Percentiles rank a stretch among this genome's conserved stretches.
These are phyloP conservation scores for Bovichtus diacanthus DNA, from an alignment of 2,797 vertebrate species.

Conservation along the genomic window DNA sequence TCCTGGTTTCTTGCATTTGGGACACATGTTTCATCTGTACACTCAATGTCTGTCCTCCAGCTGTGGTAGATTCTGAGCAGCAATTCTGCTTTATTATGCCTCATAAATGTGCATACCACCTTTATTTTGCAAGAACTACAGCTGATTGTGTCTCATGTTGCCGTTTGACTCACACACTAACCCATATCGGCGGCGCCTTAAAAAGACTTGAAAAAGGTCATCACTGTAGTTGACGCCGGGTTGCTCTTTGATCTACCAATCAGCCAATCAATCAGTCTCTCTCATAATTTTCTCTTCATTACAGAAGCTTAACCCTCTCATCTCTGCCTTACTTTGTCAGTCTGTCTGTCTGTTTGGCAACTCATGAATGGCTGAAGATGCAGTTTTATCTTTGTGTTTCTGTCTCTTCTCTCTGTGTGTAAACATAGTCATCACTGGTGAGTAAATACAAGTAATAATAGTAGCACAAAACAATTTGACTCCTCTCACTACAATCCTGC, in stretches of 20 bases:
- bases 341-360: constrained; percentile 67
- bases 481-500: constrained; percentile 47
- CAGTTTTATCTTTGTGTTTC: constrained; percentile 86
- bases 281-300: constrained; percentile 47
- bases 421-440: constrained; percentile 86
- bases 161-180: not conserved
- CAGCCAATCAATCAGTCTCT: constrained; percentile 23
- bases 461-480: constrained; percentile 47
- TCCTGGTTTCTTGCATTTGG: constrained; percentile 67
- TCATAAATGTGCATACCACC: not conserved
- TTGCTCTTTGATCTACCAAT: constrained; percentile 59
- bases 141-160: constrained; percentile 20
- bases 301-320: constrained; percentile 59
- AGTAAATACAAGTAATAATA: constrained; percentile 77
- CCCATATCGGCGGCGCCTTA: not conserved
- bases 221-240: constrained; percentile 5
- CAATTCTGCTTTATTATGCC: constrained; percentile 1
- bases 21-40: constrained; percentile 52
- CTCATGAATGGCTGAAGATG: constrained; percentile 77
- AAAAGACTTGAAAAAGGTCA: not conserved
- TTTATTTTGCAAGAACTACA: constrained; percentile 2
- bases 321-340: constrained; percentile 64
- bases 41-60: constrained; percentile 39
- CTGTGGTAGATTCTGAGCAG: constrained; percentile 64
- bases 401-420: constrained; percentile 86